phyloP scores from a whole-genome alignment of 2,113 vertebrate genomes.

The Chunga burmeisteri region DNA sequence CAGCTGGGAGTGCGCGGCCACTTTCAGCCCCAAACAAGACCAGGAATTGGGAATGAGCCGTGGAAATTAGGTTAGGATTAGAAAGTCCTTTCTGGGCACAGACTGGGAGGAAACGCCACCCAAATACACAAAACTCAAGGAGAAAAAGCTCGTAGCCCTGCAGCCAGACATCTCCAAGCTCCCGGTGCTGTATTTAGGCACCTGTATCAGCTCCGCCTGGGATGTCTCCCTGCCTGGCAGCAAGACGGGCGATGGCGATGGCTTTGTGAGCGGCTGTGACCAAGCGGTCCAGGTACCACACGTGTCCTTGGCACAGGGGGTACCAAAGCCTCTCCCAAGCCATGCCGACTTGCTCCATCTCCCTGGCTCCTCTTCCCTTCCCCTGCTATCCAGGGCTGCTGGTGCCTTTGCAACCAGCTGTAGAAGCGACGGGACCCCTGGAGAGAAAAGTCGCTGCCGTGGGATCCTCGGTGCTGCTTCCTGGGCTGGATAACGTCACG shows the following conservation, averaged over 20 bases:
- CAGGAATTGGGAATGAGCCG: not conserved
- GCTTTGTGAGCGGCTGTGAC: not conserved
- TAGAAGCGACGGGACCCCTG: not conserved
- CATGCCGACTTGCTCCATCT: accelerated
- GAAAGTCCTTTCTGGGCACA: not conserved
- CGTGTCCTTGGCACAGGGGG: not conserved
- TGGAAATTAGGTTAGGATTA: not conserved
- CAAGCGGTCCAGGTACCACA: accelerated
- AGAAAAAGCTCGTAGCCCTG: not conserved
- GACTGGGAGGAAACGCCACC: not conserved
- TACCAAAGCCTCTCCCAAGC: not conserved
- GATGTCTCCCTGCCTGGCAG: not conserved
- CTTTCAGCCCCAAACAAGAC: not conserved
- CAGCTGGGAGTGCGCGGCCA: accelerated
- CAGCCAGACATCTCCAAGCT: no score
- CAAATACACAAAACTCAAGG: not conserved
- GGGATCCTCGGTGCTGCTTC: slow-evolving; percentile 32
- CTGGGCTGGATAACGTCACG: accelerated
- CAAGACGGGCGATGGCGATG: accelerated
- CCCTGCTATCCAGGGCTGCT: not conserved
- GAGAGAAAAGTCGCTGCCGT: not conserved
- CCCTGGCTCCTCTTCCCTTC: not conserved
- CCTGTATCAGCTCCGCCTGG: not conserved
- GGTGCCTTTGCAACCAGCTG: not conserved
- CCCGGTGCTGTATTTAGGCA: not conserved